Evolutionary conservation across 2,797 vertebrate genomes (phyloP).

Genomic region (Gorsachius magnificus): DNA sequence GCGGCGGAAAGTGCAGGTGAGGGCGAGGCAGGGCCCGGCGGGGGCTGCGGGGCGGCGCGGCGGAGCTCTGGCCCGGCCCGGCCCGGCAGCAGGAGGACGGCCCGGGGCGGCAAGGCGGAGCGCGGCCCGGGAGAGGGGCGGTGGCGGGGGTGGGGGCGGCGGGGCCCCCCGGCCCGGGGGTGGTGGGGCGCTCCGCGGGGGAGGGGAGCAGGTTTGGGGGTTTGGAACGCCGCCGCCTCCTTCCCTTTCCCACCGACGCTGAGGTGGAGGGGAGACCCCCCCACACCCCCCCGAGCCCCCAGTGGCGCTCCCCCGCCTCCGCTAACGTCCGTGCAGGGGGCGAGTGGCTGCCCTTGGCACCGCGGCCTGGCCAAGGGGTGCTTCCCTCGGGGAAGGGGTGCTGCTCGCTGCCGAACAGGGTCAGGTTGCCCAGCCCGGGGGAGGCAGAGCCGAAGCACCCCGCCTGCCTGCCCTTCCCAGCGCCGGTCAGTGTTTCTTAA

Average conservation of each 20-base stretch:
- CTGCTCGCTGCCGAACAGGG: background rate
- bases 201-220: background rate
- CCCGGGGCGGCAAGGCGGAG: background rate
- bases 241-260: accelerated
- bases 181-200: background rate
- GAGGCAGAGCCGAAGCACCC: background rate
- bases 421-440: background rate
- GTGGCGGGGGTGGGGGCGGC: too few species aligned
- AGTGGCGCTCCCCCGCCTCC: accelerated
- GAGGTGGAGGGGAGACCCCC: background rate
- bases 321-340: too few species aligned
- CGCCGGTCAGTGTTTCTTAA: background rate
- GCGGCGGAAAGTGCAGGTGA: conserved; percentile 98
- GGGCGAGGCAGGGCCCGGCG: background rate
- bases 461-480: background rate
- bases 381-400: background rate
- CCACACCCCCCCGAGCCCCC: too few species aligned
- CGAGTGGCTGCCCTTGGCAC: background rate
- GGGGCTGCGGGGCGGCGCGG: background rate
- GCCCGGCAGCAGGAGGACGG: too few species aligned
- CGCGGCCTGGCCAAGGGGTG: background rate
- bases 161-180: background rate
- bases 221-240: background rate
- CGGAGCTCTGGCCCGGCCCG: background rate
- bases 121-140: background rate